Base-by-base conservation (phyloP, 2,888 invertebrate species). In the Lithophane ornitopus region DNA sequence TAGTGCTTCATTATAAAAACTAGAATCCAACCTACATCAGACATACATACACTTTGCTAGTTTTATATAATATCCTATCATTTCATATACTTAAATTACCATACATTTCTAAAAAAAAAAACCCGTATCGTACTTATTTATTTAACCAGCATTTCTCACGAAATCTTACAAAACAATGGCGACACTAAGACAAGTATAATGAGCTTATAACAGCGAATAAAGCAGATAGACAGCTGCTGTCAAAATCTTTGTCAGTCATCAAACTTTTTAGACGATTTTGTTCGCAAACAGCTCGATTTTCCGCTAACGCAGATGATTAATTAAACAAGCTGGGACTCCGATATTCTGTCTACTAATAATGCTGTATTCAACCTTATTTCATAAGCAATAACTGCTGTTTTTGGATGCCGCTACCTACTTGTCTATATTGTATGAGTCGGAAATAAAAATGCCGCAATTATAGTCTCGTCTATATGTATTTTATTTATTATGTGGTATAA, bases 201-300 rank as follows among this genome's bases (percentile, higher is more conserved):
- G 78, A 78, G 68, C 65, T 77, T 75, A 87, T 80, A 76, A 85
- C 58, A 84, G 62, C 65, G 78, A 86, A 84, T 79, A 75, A 85
- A 61, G 70, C 74, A 81, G 85, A 87, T 84, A 85, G 87, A 88
- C 87, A 88, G 84, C 75, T 62, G 80, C 87, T 88, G 89, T 87
- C 88, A 87, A 89, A 90, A 90, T 90, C 89, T 90, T 89, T 90
- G 91, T 89, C 86, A 89, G 89, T 82, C 84, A 87, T 90, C 87
- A 86, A 92, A 93, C 90, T 93, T 93, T 91, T 91, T 90, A 92
- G 93, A 93, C 91, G 91, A 89, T 92, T 91, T 92, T 94, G 92
- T 94, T 94, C 89, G 85, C 90, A 86, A 90, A 92, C 90, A 93
- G 94, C 94, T 95, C 94, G 93, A 93, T 95, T 95, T 95, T 94